Evolutionary conservation across 2,113 vertebrate genomes (phyloP).

Genomic region (Saiga tatarica): DNA sequence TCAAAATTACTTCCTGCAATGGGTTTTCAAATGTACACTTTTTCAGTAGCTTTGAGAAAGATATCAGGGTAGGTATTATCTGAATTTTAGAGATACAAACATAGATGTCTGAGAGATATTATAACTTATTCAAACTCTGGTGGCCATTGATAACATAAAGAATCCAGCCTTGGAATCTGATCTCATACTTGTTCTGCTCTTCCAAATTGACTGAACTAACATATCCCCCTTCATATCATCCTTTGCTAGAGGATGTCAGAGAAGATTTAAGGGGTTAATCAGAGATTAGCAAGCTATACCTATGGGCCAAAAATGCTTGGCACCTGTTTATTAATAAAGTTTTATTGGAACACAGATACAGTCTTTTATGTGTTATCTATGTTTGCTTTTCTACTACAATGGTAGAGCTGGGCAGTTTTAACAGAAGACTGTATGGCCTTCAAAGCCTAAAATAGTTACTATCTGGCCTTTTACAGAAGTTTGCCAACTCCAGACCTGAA

Average conservation of each 20-base stretch:
- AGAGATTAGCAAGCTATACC: not conserved
- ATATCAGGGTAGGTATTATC: not conserved
- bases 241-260: not conserved
- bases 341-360: not conserved
- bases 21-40: not conserved
- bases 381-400: not conserved
- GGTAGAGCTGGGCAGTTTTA: not conserved
- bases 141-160: not conserved
- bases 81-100: slow-evolving; percentile 14
- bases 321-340: slow-evolving; percentile 17
- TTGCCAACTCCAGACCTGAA: not conserved
- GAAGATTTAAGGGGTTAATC: not conserved
- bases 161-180: not conserved
- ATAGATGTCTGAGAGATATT: not conserved
- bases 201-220: not conserved
- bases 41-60: not conserved
- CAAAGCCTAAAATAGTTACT: slow-evolving; percentile 1
- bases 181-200: not conserved
- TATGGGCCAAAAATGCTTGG: not conserved
- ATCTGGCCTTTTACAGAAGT: not conserved
- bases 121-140: not conserved
- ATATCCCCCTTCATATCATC: not conserved
- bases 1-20: not conserved
- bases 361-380: not conserved
- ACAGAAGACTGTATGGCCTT: not conserved